Base-by-base conservation (phyloP, 2,797 vertebrate genomes). In the Melanogrammus aeglefinus region DNA sequence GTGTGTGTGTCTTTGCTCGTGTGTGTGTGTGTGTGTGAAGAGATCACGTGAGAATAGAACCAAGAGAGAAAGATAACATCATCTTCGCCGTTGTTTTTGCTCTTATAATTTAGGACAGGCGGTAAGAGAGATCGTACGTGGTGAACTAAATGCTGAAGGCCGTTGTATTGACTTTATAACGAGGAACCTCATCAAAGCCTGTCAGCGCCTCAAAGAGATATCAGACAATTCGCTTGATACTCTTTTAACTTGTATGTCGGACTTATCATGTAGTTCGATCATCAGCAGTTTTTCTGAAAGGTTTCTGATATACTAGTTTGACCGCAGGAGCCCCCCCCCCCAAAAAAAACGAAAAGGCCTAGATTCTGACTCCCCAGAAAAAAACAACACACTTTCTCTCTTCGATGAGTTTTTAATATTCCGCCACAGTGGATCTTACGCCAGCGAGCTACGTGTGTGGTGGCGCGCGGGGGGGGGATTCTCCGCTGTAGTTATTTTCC, bases 401-500 rank as follows among this genome's bases (percentile, higher is more conserved):
- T 44, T 71, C 14, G 27, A 71, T 33, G 69, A 31, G 21, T 71
- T 70, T 36, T 33, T 29, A 31, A 31, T 71, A 71, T 29, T 71
- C 69, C 31, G 63, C 8, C 79, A 81, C 78, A 41, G 70, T 76
- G 31, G 79, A 84, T 82, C 81, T 82, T 72, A 85, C 85, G 84
- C 82, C 51, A 83, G 82, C 39, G 8, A 47, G 83, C 84, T 84
- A 79, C 78, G 82, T 84, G 83, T 70, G 72, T 81, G 76, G 76
- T 21, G 75, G 74, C 87, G 80, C n/a, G n/a, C n/a, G n/a, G n/a
- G 29, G 29, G 29, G 35, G 35, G 80, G 35, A 78, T 81, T 78
- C 72, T 86, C 82, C 85, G 84, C 44, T 77, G 82, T 88, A 83
- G 86, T 89, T 89, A 85, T 91, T 91, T 88, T 84, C 87, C 85